These are phyloP conservation scores for Bombus impatiens DNA, from an alignment of 1,140 invertebrate genomes.

Conservation along the genomic window DNA sequence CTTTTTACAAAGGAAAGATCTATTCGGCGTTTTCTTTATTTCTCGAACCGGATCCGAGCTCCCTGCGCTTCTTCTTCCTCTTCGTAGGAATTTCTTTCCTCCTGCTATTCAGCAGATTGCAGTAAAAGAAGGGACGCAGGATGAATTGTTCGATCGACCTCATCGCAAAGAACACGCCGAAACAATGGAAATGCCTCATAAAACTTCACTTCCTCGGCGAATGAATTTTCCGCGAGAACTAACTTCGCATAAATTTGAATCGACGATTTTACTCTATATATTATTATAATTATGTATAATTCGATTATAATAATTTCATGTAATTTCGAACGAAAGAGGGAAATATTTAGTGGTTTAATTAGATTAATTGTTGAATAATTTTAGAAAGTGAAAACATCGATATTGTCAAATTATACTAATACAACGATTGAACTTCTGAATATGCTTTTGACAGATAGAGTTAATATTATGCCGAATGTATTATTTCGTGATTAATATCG, in stretches of 20 bases:
- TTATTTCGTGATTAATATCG: background rate
- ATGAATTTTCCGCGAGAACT: background rate
- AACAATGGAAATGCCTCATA: background rate
- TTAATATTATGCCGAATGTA: no score
- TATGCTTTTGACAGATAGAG: no score
- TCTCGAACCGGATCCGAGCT: no score
- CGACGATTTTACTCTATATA: background rate
- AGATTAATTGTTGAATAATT: background rate
- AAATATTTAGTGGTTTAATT: background rate
- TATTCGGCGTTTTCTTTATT: constrained; percentile 19
- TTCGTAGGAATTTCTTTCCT: background rate
- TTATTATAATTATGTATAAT: background rate
- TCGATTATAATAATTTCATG: background rate
- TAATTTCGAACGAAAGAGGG: background rate
- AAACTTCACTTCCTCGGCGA: background rate
- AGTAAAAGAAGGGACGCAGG: background rate
- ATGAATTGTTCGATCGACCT: constrained; percentile 14
- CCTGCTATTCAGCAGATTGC: constrained; percentile 10
- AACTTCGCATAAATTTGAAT: background rate
- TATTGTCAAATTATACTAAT: no score
- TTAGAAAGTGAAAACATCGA: background rate
- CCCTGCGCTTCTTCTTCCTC: background rate
- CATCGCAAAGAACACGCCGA: background rate
- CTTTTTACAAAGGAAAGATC: background rate
- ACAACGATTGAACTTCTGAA: no score